Base-by-base conservation (phyloP, 2,888 invertebrate species). In the Drosophila diplacantha region DNA sequence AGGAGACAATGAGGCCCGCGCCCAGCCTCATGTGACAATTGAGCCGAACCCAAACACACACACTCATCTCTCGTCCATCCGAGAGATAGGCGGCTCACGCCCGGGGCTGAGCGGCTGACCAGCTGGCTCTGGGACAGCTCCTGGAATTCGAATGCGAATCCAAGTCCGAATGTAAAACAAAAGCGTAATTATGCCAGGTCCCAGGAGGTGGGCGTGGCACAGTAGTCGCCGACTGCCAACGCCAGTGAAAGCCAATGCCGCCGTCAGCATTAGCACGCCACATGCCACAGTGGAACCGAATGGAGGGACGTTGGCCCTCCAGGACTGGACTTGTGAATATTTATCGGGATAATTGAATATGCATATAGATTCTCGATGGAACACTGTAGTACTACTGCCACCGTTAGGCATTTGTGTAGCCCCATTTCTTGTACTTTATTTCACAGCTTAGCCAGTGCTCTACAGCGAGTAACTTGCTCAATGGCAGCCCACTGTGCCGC, bases 211-310 rank as follows among this genome's bases (percentile, higher is more conserved):
- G 83, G 83, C 78, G 78, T 83, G 73, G 81, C 78, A 83, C 83
- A 81, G 78, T 78, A 83, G 83, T 83, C 78, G 56, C 72, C 61
- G 82, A 63, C 76, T 77, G 76, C 76, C 77, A 78, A 82, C 74
- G 81, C 75, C 78, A 83, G 78, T 83, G 78, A 78, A 78, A 78
- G 78, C 81, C 72, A 55, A 51, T 22, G 50, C 26, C 26, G 43
- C 50, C 39, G 44, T 41, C 46, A 47, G 35, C 46, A 43, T 47
- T 63, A 67, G 73, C 71, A 61, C 61, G 68, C 24, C 49, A 49
- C 56, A 56, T 54, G 63, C 47, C 49, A 77, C 80, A 65, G 75
- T 82, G 77, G 53, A 4, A 16, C 18, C 18, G 2, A 14, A 18
- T 44, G 14, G 2, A 29, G 18, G 29, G 1, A 29, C 18, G 5